Base-by-base conservation (phyloP, 1,140 invertebrate species). In the Zaprionus ghesquierei region DNA sequence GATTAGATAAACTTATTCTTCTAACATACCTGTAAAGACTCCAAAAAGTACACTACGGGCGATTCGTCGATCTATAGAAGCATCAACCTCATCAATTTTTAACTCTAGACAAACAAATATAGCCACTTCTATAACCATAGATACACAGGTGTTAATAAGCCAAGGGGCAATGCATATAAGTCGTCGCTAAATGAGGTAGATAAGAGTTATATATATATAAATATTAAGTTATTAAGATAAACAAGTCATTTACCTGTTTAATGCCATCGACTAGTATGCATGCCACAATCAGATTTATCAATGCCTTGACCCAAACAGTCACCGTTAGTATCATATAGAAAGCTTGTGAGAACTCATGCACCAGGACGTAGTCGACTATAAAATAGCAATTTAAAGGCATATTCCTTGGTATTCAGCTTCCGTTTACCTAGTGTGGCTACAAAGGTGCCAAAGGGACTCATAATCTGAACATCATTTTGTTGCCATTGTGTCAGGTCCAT, bases 301-400 rank as follows among this genome's bases (percentile, higher is more conserved):
- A 81, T 5, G 90, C 81, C 70, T 91, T 91, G 10, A 91, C 64
- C 89, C 90, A 91, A 61, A 91, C 72, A 15, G 85, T 89, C 9
- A 89, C 70, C 3, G 89, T 84, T 15, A 90, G 69, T 53, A 90
- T 90, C 82, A 91, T 91, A 55, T 91, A 91, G 46, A 91, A 91
- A 9, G 90, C 90, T 23, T 90, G 81, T 1, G 90, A 90, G 22
- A 91, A 91, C 50, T 91, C 90, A 59, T 90, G 74, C 3, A 91
- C 80, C 56, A 90, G 71, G 10, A 91, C 69, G 70, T 91, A 91
- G 41, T 91, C 78, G 38, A 91, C 90, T 91, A 23, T 0, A 71
- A 69, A 73, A 6, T 3, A 8, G 31, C 77, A 20, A 55, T 27
- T 22, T 13, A 2, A 10, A 33, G 23, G 4, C 1, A 22, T 1